Conservation (phyloP, 2,797 vertebrate genomes). For the Acropternis orthonyx region DNA sequence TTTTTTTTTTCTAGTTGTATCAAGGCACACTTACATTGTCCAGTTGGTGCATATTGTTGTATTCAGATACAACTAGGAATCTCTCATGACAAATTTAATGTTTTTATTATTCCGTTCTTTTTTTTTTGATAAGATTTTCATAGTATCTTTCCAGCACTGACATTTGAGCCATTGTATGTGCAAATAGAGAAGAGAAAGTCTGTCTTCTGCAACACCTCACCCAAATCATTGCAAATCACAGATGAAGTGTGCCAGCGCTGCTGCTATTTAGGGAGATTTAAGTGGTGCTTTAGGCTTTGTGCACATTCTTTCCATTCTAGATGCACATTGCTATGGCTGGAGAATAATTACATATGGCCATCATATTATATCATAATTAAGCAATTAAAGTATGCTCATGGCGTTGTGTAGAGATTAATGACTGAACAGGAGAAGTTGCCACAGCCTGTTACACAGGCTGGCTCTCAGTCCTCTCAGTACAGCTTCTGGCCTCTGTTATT, state of each 20-base stretch:
- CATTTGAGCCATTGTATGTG: neutral
- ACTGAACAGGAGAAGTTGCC: constrained; percentile 10
- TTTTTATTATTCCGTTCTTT: neutral
- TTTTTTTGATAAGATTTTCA: neutral
- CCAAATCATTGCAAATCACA: neutral
- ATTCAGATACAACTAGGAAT: neutral
- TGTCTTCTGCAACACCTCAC: neutral
- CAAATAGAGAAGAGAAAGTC: neutral
- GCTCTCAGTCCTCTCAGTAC: neutral
- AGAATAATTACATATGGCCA: constrained; percentile 37
- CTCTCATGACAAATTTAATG: neutral
- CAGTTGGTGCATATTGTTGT: neutral
- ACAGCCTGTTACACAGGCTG: neutral
- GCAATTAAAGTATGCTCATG: constrained; percentile 20
- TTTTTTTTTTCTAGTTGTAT: neutral
- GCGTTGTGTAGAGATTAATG: constrained; percentile 36
- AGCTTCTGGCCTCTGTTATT: neutral
- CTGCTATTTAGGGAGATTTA: neutral
- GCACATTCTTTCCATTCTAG: neutral
- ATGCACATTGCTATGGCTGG: neutral
- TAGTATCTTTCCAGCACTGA: neutral
- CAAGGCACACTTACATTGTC: neutral
- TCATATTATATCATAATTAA: constrained; percentile 51
- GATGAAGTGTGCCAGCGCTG: neutral
- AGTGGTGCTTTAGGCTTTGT: constrained; percentile 19